These are phyloP conservation scores for Euura saliciscinereae DNA, from an alignment of 1,140 invertebrate genomes.

Conservation along the genomic window DNA sequence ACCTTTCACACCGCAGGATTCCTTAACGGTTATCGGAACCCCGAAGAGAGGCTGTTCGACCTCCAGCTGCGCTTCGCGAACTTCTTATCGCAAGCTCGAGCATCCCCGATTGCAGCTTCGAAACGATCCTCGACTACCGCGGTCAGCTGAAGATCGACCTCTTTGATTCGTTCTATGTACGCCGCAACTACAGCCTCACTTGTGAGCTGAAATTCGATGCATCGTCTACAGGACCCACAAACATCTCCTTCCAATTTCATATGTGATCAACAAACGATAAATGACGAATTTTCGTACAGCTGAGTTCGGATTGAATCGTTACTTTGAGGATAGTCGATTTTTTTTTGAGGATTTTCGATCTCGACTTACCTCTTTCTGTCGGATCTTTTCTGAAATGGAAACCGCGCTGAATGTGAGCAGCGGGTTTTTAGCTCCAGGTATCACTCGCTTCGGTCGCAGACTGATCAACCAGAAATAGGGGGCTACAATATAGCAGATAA, in stretches of 20 bases:
- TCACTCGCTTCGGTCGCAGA: too few relatives aligned
- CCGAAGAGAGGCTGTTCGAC: slow-evolving; percentile 73
- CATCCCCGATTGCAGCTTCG: slow-evolving; percentile 71
- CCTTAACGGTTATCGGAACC: slow-evolving; percentile 80
- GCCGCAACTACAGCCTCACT: slow-evolving; percentile 68
- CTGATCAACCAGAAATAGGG: too few relatives aligned
- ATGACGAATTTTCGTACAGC: neutral
- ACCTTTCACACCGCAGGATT: too few relatives aligned
- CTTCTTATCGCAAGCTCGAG: slow-evolving; percentile 64
- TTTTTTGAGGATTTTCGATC: too few relatives aligned
- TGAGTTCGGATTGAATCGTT: neutral
- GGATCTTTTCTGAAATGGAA: slow-evolving; percentile 50
- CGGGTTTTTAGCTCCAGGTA: too few relatives aligned
- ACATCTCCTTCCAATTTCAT: slow-evolving; percentile 7
- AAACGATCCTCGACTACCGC: slow-evolving; percentile 77
- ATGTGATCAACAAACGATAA: too few relatives aligned
- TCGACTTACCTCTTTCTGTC: slow-evolving; percentile 56
- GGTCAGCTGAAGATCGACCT: slow-evolving; percentile 76
- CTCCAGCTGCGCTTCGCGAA: slow-evolving; percentile 54
- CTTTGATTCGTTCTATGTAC: slow-evolving; percentile 72
- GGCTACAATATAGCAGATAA: too few relatives aligned
- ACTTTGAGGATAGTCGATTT: too few relatives aligned
- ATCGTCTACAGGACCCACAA: neutral
- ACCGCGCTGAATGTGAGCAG: slow-evolving; percentile 49
- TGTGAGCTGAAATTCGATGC: slow-evolving; percentile 55